Evolutionary conservation across 2,113 vertebrate species (phyloP).

Genomic region (Noctilio leporinus): DNA sequence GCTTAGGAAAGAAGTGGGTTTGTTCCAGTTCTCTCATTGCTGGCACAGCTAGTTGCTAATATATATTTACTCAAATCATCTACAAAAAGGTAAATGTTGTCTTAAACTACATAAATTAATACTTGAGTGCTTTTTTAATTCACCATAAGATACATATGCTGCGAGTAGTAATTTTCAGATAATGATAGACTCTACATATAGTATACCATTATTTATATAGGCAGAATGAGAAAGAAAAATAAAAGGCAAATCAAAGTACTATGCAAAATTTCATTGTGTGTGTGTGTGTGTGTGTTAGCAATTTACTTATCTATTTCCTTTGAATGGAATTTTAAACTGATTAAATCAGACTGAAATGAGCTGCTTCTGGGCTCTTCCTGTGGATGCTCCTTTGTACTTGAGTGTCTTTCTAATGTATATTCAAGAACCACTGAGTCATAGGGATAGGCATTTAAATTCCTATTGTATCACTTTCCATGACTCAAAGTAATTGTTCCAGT

Average conservation of each 20-base stretch:
- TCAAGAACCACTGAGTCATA: neutral
- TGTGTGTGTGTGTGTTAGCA: neutral
- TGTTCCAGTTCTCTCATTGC: neutral
- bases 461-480: neutral
- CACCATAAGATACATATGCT: neutral
- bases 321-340: neutral
- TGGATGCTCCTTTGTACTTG: neutral
- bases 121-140: neutral
- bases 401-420: neutral
- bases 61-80: neutral
- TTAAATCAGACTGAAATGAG: neutral
- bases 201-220: neutral
- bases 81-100: neutral
- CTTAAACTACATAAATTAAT: neutral
- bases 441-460: neutral
- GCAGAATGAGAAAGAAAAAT: neutral
- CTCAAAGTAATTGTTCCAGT: neutral
- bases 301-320: neutral
- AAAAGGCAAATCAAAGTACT: neutral
- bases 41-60: neutral
- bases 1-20: neutral
- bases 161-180: neutral
- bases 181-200: neutral
- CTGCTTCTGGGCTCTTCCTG: neutral
- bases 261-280: neutral